Evolutionary conservation across 2,113 vertebrate species (phyloP).

Genomic region (Panthera tigris): DNA sequence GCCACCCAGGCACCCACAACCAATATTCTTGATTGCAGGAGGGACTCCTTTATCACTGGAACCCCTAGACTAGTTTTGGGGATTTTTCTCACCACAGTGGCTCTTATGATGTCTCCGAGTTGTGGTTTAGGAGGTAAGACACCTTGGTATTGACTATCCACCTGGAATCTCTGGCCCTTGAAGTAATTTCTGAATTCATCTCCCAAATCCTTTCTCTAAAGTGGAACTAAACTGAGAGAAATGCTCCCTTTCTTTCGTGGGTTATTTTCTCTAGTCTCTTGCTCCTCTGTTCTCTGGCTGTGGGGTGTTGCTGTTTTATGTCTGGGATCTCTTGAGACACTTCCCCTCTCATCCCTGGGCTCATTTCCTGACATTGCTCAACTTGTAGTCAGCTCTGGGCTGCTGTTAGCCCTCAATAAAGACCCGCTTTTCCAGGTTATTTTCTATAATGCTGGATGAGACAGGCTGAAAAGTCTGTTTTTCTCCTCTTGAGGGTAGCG

Average conservation of each 20-base stretch:
- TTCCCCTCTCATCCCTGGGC: background rate
- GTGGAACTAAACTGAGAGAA: background rate
- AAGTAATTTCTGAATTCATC: constrained; percentile 20
- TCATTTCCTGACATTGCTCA: constrained; percentile 22
- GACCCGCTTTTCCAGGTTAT: background rate
- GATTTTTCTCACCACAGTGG: background rate
- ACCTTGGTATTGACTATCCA: background rate
- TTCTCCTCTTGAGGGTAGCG: background rate
- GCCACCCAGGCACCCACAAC: too few species aligned
- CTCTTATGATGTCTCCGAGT: background rate
- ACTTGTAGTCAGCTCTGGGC: background rate
- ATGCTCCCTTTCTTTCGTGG: background rate
- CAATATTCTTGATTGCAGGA: background rate
- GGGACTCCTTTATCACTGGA: background rate
- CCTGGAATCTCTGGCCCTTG: background rate
- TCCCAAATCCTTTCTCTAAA: constrained; percentile 42
- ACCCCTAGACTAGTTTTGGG: background rate
- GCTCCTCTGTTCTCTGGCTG: background rate
- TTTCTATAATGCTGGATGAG: constrained; percentile 17
- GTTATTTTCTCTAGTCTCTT: background rate
- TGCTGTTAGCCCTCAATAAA: background rate
- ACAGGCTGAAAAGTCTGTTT: background rate
- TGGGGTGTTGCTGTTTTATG: background rate
- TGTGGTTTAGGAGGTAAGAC: background rate
- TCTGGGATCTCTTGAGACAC: background rate